Percentiles rank a stretch among this genome's conserved stretches.
These are phyloP conservation scores for Trididemnum clinides DNA, from an alignment of 23 tunicate genomes.

Conservation along the genomic window DNA sequence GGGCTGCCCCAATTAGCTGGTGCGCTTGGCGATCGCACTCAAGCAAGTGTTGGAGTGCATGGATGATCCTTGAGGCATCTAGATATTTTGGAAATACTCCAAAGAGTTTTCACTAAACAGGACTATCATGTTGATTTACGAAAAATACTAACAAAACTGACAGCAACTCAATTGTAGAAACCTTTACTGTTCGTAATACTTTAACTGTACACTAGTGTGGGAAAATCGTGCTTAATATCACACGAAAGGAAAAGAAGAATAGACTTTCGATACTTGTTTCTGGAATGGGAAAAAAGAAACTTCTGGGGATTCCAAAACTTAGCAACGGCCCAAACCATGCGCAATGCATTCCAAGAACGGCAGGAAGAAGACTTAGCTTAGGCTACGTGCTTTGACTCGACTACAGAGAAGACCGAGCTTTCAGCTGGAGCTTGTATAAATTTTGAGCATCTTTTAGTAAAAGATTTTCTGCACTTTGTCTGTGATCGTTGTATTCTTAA, in stretches of 20 bases:
- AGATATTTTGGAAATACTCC: neutral
- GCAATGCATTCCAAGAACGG: neutral
- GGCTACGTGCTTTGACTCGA: neutral
- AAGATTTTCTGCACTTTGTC: neutral
- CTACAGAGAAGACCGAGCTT: neutral
- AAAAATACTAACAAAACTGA: neutral
- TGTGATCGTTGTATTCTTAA: neutral
- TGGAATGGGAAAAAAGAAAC: neutral
- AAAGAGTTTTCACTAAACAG: neutral
- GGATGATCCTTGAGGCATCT: neutral
- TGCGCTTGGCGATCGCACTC: neutral
- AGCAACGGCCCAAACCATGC: neutral
- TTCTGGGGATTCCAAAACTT: conserved; percentile 3
- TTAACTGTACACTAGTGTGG: neutral
- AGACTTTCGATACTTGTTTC: neutral
- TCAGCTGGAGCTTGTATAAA: neutral
- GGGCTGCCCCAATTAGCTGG: neutral
- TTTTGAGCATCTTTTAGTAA: neutral
- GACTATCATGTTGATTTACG: no score
- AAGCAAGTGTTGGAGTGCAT: neutral
- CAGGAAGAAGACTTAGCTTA: neutral
- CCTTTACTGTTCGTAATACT: no score
- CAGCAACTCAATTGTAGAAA: neutral
- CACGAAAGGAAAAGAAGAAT: neutral
- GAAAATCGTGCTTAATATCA: neutral